Percentiles rank a stretch among this genome's conserved stretches.
Conservation (phyloP, 1,140 invertebrate species). For the Brachionus calyciflorus region DNA sequence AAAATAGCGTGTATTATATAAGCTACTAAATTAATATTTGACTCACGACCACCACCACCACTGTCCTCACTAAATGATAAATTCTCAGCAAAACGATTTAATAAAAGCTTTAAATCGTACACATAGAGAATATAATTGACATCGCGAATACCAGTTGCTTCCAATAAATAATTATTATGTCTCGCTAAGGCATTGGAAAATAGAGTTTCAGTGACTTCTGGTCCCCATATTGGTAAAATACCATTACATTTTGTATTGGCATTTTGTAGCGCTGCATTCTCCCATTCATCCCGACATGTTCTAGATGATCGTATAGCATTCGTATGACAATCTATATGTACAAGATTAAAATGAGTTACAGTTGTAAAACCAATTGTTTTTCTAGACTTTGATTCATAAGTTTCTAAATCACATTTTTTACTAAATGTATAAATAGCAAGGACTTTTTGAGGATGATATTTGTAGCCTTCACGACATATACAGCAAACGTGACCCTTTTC, state of each 20-base stretch:
- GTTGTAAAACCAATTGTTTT: conserved; percentile 74
- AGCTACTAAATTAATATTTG: conserved; percentile 92
- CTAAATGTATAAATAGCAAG: conserved; percentile 95
- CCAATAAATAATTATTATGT: conserved; percentile 52
- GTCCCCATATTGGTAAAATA: conserved; percentile 89
- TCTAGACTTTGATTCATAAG: conserved; percentile 76
- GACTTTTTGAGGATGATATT: conserved; percentile 67
- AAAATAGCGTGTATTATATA: conserved; percentile 90
- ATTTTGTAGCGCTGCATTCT: conserved; percentile 92
- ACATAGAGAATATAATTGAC: conserved; percentile 69
- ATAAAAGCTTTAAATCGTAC: conserved; percentile 86
- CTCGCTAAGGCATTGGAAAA: conserved; percentile 85
- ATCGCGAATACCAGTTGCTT: conserved; percentile 59
- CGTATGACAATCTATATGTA: conserved; percentile 96
- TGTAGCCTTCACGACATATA: conserved; percentile 95
- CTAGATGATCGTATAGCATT: conserved; percentile 74
- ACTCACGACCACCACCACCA: conserved; percentile 86
- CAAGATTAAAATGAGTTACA: conserved; percentile 95
- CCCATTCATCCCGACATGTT: conserved; percentile 84
- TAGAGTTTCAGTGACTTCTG: conserved; percentile 80
- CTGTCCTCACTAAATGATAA: conserved; percentile 94
- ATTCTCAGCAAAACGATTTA: conserved; percentile 84
- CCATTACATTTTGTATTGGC: conserved; percentile 96
- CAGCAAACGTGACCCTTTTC: conserved; percentile 93
- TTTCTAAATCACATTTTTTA: conserved; percentile 89